Evolutionary conservation across 2,113 vertebrate species (phyloP), one percentile per base, ranked within the genome.

Genomic region (Takifugu bimaculatus): DNA sequence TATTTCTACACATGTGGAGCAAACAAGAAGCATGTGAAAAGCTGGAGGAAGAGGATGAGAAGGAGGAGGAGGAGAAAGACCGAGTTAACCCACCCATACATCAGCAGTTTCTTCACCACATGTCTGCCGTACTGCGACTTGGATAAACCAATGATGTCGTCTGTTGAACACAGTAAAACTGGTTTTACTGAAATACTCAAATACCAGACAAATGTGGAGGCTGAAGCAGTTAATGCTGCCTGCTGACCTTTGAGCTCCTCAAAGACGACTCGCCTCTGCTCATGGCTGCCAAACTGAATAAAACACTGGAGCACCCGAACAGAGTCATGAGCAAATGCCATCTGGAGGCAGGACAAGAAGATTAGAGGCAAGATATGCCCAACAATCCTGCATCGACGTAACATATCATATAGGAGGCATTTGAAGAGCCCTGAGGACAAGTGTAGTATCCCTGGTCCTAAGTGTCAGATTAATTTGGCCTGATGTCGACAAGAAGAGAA

Each of bases 71-170:
- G 53, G 52, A 15, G 15, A 2, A 11, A 5, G 2, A 44, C 4
- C 2, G 53, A 35, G 32, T 14, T 0, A 6, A 86, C 86, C 89
- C 80, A 99, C 97, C 97, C 95, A 70, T 98, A 96, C 93, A 95
- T 95, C 48, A 99, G 92, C 87, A 98, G 91, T 54, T 97, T 98
- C 79, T 96, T 97, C 65, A 98, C 96, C 70, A 97, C 91, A 70
- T 99, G 95, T 88, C 85, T 91, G 77, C 93, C 95, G 43, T 99
- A 98, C 76, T 94, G 96, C 4, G 95, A 95, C 81, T 97, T 98
- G 75, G 93, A 95, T 84, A 99, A 67, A 63, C 88, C 86, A 56
- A 94, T 64, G 45, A 95, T 65, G 78, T 94, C 90, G 27, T 87
- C 96, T 99, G 82, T 2, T 43, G 14, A 25, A 43, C 35, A 66